Evolutionary conservation across 2,113 vertebrate species (phyloP), one percentile per base, ranked within the genome.

Genomic region (Camelus dromedarius): DNA sequence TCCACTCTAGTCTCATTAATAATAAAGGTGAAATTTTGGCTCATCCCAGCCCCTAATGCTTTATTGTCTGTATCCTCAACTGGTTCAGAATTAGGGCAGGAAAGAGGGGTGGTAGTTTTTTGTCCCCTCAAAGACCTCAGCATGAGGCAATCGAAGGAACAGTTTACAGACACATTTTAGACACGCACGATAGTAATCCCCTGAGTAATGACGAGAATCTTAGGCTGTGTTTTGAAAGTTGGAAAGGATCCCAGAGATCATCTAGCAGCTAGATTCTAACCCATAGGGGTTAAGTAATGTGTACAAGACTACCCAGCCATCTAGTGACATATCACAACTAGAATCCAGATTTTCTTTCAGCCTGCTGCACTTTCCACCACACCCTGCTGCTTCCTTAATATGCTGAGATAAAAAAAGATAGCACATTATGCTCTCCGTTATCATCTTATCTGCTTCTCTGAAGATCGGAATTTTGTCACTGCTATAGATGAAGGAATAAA

Each of bases 291-390:
- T 62, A 91, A 56, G 19, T n/a, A 87, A 83, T 60, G 20, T 83
- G 52, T 38, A 67, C 22, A 64, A 93, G 48, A 32, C 38, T 62
- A 20, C 1, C 48, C n/a, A 15, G 70, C 30, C 67, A 77, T 77
- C 70, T 87, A 80, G 58, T 48, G 22, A 84, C 35, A 24, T 64
- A 52, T 66, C 60, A 56, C 52, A 97, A 54, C 24, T 58, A 93
- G 82, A 96, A 64, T 76, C 76, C 85, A 75, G 54, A 60, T 72
- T 72, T 97, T 87, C 46, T 91, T 91, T 67, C 32, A 77, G 38
- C 32, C 32, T 24, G 26, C 56, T 69, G 66, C 10, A 70, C 52
- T 80, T 90, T 48, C 48, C 35, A 88, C 70, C n/a, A 95, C 50
- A 93, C 70, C 80, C 60, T 92, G 52, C 75, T 73, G 38, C 79